Conservation (phyloP, 2,113 vertebrate species). For the Amblyopsis rosae region DNA sequence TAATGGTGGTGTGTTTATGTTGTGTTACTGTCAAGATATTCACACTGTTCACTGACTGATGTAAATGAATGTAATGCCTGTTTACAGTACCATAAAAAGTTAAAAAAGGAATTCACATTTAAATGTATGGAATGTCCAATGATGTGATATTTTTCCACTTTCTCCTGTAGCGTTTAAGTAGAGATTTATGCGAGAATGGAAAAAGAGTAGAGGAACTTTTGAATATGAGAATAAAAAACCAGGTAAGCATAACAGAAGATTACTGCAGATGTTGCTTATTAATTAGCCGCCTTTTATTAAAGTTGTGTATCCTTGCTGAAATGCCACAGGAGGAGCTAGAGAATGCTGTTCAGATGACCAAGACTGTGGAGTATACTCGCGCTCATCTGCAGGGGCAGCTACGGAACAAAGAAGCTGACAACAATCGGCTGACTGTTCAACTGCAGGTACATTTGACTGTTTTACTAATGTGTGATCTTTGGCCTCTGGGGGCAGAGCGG, state of each 20-base stretch:
- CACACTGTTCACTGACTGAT: neutral
- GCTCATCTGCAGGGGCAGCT: slow-evolving; percentile 82
- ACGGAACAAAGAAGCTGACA: slow-evolving; percentile 83
- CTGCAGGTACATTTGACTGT: slow-evolving; percentile 75
- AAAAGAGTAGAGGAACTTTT: slow-evolving; percentile 76
- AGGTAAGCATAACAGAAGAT: slow-evolving; percentile 59
- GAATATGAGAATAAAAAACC: slow-evolving; percentile 76
- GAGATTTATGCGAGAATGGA: slow-evolving; percentile 74
- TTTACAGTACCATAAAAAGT: neutral
- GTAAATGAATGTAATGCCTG: too few relatives aligned
- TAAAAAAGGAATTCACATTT: neutral
- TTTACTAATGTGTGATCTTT: neutral
- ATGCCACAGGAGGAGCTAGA: slow-evolving; percentile 73
- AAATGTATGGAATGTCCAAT: neutral
- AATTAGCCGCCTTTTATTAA: neutral
- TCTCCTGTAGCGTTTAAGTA: slow-evolving; percentile 78
- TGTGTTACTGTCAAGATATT: neutral
- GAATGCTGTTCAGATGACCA: slow-evolving; percentile 70
- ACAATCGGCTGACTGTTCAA: slow-evolving; percentile 78
- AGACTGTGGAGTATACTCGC: slow-evolving; percentile 75
- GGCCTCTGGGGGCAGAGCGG: too few relatives aligned
- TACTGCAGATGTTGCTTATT: neutral
- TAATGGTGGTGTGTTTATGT: neutral
- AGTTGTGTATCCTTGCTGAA: neutral
- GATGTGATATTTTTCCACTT: slow-evolving; percentile 23